Evolutionary conservation across 2,888 invertebrate species (phyloP).

Genomic region (Leptarthrus brevirostris): DNA sequence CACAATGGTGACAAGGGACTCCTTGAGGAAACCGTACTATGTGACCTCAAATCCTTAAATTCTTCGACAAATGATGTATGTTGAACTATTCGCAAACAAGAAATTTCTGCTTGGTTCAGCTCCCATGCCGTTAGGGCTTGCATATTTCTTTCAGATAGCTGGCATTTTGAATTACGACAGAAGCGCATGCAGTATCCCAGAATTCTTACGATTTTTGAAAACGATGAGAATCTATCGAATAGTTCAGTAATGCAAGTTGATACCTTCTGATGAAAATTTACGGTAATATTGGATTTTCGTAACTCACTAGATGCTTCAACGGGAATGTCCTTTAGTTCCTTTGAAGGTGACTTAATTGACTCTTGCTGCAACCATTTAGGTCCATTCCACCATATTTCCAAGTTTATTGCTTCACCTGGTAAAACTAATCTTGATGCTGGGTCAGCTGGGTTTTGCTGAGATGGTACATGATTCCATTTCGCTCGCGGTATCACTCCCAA

Average conservation of each 20-base stretch:
- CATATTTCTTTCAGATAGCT: not conserved
- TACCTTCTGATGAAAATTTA: not conserved
- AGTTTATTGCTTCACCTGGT: constrained; percentile 44
- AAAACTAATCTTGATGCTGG: constrained; percentile 52
- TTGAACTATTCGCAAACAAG: not conserved
- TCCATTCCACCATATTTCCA: constrained; percentile 55
- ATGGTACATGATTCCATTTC: constrained; percentile 52
- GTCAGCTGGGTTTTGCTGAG: constrained; percentile 53
- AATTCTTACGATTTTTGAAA: not conserved
- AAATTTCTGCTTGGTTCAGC: not conserved
- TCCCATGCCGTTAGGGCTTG: not conserved
- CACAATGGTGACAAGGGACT: constrained; percentile 55
- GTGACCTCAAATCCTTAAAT: not conserved
- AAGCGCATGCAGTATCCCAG: not conserved
- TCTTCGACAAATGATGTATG: not conserved
- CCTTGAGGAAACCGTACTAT: not conserved
- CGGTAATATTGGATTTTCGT: too few species aligned
- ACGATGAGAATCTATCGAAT: not conserved
- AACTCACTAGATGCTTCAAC: too few species aligned
- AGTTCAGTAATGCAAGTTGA: not conserved
- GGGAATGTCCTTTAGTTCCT: not conserved
- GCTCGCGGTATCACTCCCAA: constrained; percentile 16
- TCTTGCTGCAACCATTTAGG: constrained; percentile 49
- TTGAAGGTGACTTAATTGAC: not conserved
- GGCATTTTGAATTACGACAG: not conserved